Conservation (phyloP, 2,888 invertebrate genomes). For the Lithosia quadra region DNA sequence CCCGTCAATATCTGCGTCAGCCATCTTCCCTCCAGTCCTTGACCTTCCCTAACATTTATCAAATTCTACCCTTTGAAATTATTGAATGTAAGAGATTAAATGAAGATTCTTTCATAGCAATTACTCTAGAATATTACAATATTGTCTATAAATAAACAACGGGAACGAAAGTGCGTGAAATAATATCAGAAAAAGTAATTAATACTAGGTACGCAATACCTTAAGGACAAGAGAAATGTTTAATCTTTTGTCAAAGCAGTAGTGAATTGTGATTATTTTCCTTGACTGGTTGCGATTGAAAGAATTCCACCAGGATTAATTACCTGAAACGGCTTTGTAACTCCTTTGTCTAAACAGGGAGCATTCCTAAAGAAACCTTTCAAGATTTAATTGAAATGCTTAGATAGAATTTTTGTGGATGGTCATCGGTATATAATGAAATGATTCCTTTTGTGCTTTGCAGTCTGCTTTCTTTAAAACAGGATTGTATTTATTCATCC, state of each 20-base stretch:
- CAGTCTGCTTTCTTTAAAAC: conserved; percentile 14
- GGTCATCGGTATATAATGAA: conserved; percentile 48
- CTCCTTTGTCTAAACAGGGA: conserved; percentile 71
- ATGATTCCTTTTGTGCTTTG: conserved; percentile 42
- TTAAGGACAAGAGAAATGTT: conserved; percentile 53
- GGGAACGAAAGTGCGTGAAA: neutral
- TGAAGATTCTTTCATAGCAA: too few relatives aligned
- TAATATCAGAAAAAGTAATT: conserved; percentile 20
- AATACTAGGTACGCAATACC: conserved; percentile 34
- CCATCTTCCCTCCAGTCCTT: too few relatives aligned
- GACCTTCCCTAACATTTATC: too few relatives aligned
- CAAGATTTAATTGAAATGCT: conserved; percentile 76
- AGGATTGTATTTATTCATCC: neutral
- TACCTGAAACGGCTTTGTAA: conserved; percentile 75
- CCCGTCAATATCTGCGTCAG: too few relatives aligned
- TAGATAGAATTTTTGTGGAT: conserved; percentile 65
- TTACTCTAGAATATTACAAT: neutral
- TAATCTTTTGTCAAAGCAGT: conserved; percentile 61
- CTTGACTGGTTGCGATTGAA: conserved; percentile 65
- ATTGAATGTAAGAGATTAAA: too few relatives aligned
- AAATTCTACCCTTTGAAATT: too few relatives aligned
- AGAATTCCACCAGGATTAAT: conserved; percentile 79
- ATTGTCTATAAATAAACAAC: neutral
- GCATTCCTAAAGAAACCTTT: conserved; percentile 70
- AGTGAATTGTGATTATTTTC: conserved; percentile 68